Base-by-base conservation (phyloP, 2,888 invertebrate species). In the Ethmia dodecea region DNA sequence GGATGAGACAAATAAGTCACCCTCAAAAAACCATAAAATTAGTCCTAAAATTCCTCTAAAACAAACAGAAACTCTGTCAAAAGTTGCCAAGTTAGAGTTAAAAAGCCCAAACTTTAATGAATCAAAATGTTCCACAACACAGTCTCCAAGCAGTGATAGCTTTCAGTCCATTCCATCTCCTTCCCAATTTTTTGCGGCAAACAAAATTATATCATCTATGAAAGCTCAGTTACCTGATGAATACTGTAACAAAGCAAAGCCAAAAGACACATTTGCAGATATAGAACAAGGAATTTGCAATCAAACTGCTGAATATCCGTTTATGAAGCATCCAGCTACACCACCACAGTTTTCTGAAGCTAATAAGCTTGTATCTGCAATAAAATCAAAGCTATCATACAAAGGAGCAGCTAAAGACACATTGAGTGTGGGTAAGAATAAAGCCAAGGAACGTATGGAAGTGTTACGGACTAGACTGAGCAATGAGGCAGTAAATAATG, bases 341-440 rank as follows among this genome's bases (percentile, higher is more conserved):
- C 86, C 86, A 0, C 86, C 86, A 6, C 86, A 86, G 53, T 86
- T 84, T 49, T 80, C 76, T 0, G 77, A 83, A 56, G 86, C 86
- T 1, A 83, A 68, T 38, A 79, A 84, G 50, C 55, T 86, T 14
- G 65, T 86, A 14, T 79, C 80, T 0, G 81, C 83, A 1, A 84
- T 86, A 2, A 86, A 86, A 50, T 81, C 83, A 0, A 84, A 78
- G 36, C 44, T 86, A 20, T 64, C 65, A 1, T 72, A 72, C 31
- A 79, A 73, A 52, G 57, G 54, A 9, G 45, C 60, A 2, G 37
- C 50, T 18, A 69, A 65, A 22, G 73, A 75, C n/a, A 33, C 39
- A 25, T 27, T 56, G 1, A 56, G 49, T 26, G 53, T 42, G 5
- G 74, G 51, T 53, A 31, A 40, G 1, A n/a, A n/a, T n/a, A 58